phyloP scores from a whole-genome alignment of 2,113 vertebrate species.

The Cololabis saira region DNA sequence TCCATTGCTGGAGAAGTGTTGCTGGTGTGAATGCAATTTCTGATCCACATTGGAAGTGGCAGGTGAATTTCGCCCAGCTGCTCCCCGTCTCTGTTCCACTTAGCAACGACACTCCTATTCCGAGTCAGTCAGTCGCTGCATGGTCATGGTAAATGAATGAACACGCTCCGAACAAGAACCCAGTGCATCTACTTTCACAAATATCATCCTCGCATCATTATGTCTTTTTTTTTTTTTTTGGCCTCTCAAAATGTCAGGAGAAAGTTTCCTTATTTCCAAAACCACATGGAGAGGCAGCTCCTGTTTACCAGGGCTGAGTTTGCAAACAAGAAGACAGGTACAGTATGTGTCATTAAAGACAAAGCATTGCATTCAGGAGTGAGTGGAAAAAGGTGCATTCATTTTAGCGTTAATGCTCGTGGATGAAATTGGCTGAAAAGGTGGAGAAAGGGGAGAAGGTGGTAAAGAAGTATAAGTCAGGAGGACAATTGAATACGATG shows the following conservation, averaged over 20 bases:
- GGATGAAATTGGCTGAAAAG: constrained; percentile 33
- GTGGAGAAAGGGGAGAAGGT: constrained; percentile 14
- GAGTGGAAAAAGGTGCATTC: background rate
- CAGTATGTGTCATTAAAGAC: constrained; percentile 11
- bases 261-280: too few relatives aligned
- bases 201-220: constrained; percentile 66
- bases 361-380: background rate
- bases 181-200: constrained; percentile 69
- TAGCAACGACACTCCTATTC: constrained; percentile 63
- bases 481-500: constrained; percentile 9
- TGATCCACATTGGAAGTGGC: constrained; percentile 82
- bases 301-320: constrained; percentile 9
- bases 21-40: constrained; percentile 74
- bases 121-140: constrained; percentile 54
- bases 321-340: constrained; percentile 24
- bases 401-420: constrained; percentile 10
- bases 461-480: constrained; percentile 23
- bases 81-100: constrained; percentile 76
- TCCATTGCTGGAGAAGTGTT: constrained; percentile 36
- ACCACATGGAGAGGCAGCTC: constrained; percentile 31
- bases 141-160: constrained; percentile 79
- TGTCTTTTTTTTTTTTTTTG: constrained; percentile 37
- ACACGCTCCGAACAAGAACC: constrained; percentile 70
- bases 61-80: constrained; percentile 81
- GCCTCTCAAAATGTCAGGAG: too few relatives aligned